Conservation (phyloP, 1,140 invertebrate genomes). For the Drosophila hydei region DNA sequence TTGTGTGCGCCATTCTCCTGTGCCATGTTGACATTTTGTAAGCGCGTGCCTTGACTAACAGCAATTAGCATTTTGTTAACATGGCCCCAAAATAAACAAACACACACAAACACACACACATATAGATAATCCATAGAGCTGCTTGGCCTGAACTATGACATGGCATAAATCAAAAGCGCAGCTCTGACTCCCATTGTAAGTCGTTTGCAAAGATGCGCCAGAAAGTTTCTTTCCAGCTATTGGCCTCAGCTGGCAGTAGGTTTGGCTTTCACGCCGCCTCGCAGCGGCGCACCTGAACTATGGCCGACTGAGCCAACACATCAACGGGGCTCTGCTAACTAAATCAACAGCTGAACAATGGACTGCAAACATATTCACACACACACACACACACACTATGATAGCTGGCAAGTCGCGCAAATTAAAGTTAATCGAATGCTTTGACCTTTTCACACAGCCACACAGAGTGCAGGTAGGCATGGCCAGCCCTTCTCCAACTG, state of each 20-base stretch:
- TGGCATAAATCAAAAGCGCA: conserved; percentile 66
- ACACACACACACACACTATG: conserved; percentile 16
- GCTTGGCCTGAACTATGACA: conserved; percentile 66
- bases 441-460: conserved; percentile 72
- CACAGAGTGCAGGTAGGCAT: conserved; percentile 39
- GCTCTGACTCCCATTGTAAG: conserved; percentile 51
- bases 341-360: conserved; percentile 71
- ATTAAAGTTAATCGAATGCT: conserved; percentile 81
- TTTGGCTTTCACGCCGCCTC: conserved; percentile 71
- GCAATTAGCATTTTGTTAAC: conserved; percentile 62
- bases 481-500: conserved; percentile 60
- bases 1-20: conserved; percentile 48
- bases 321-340: conserved; percentile 56
- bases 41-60: conserved; percentile 53
- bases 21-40: conserved; percentile 65
- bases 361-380: conserved; percentile 29
- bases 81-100: conserved; percentile 9
- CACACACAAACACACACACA: neutral
- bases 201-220: conserved; percentile 52
- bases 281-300: conserved; percentile 62
- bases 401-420: conserved; percentile 48
- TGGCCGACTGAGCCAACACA: conserved; percentile 38
- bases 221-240: conserved; percentile 10
- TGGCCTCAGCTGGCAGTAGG: conserved; percentile 32
- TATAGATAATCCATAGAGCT: neutral